Evolutionary conservation across 1,140 invertebrate species (phyloP).

Genomic region (Micrasema longulum): DNA sequence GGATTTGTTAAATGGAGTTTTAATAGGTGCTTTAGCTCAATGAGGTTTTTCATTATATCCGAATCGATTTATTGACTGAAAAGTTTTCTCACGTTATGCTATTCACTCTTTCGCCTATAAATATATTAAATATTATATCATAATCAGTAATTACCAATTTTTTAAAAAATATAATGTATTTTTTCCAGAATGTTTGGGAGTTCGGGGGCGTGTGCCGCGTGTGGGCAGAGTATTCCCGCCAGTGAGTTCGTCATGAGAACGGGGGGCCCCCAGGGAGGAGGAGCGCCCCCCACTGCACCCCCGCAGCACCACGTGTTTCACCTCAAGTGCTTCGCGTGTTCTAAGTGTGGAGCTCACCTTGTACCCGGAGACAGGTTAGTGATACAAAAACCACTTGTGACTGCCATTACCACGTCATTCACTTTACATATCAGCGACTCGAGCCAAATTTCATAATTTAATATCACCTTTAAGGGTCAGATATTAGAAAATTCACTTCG

Average conservation of each 20-base stretch:
- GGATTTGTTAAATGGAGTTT: conserved; percentile 28
- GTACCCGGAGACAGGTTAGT: conserved; percentile 89
- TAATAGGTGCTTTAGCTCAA: conserved; percentile 30
- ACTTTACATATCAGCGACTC: conserved; percentile 4
- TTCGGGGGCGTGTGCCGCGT: conserved; percentile 87
- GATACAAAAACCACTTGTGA: too few species aligned
- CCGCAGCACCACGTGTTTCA: conserved; percentile 83
- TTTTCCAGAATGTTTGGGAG: conserved; percentile 88
- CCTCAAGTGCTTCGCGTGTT: conserved; percentile 94
- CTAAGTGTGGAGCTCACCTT: conserved; percentile 88
- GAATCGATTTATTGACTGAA: conserved; percentile 26
- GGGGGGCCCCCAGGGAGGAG: conserved; percentile 61
- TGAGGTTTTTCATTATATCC: conserved; percentile 28
- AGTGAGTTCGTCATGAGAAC: conserved; percentile 92
- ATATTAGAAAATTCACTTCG: too few species aligned
- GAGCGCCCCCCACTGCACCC: conserved; percentile 56
- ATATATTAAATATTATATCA: not conserved
- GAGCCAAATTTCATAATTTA: not conserved
- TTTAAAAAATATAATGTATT: not conserved
- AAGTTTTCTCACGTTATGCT: not conserved
- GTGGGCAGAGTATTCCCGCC: conserved; percentile 90
- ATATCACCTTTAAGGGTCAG: too few species aligned
- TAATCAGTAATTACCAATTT: not conserved
- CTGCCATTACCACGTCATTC: not conserved
- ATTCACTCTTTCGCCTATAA: not conserved